phyloP scores from a whole-genome alignment of 1,140 invertebrate genomes.

The Teleogryllus occipitalis region DNA sequence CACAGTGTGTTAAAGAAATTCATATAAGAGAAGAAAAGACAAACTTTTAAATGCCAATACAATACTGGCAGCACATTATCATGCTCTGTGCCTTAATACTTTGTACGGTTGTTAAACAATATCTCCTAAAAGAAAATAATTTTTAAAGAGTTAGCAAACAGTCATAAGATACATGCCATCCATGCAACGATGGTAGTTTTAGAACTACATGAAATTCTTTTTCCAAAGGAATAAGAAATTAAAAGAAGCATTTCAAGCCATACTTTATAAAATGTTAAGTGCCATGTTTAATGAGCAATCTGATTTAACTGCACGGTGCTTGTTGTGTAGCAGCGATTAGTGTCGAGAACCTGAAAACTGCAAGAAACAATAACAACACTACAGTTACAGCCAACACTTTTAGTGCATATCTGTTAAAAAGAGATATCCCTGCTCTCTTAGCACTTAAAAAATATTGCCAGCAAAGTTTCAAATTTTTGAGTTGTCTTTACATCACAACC shows the following conservation, averaged over 20 bases:
- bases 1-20: too few species aligned
- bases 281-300: neutral
- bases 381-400: neutral
- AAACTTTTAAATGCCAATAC: too few species aligned
- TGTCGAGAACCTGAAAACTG: neutral
- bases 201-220: neutral
- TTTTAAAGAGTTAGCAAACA: neutral
- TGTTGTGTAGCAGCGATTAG: neutral
- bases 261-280: neutral
- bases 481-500: neutral
- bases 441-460: neutral
- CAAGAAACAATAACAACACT: neutral
- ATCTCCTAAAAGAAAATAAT: neutral
- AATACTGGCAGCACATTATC: too few species aligned
- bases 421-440: neutral
- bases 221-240: neutral
- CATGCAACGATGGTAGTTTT: neutral
- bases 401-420: neutral
- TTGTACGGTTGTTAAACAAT: too few species aligned
- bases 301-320: neutral
- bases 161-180: neutral
- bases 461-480: neutral
- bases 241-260: slow-evolving; percentile 2
- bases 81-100: too few species aligned
- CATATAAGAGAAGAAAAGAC: too few species aligned